phyloP scores from a whole-genome alignment of 2,888 invertebrate genomes.

The Campopleginae sp. region DNA sequence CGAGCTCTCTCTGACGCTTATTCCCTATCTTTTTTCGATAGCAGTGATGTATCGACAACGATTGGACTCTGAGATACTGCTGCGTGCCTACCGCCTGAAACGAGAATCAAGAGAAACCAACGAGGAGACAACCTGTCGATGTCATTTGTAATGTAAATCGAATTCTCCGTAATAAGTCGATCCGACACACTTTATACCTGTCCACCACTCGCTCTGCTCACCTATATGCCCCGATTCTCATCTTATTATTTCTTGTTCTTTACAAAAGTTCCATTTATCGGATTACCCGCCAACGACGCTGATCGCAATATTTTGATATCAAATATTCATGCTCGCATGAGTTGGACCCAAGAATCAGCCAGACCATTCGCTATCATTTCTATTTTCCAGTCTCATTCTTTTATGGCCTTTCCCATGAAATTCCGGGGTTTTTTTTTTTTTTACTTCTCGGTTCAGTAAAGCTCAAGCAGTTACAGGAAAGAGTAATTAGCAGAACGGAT shows the following conservation, averaged over 20 bases:
- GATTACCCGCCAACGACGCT: slow-evolving; percentile 31
- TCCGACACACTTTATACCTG: slow-evolving; percentile 34
- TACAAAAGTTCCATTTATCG: slow-evolving; percentile 54
- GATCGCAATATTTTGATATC: not conserved
- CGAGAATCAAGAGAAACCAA: slow-evolving; percentile 44
- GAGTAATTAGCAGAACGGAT: not conserved
- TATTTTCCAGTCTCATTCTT: not conserved
- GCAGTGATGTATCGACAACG: slow-evolving; percentile 54
- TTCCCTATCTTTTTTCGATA: slow-evolving; percentile 37
- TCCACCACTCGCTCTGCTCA: slow-evolving; percentile 24
- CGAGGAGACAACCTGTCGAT: slow-evolving; percentile 47
- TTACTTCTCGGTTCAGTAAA: not conserved
- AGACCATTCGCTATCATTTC: not conserved
- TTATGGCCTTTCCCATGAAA: not conserved
- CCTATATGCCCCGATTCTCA: slow-evolving; percentile 22
- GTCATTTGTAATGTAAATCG: slow-evolving; percentile 60
- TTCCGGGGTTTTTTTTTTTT: not conserved
- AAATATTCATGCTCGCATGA: not conserved
- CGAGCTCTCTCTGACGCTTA: slow-evolving; percentile 32
- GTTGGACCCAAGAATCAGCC: not conserved
- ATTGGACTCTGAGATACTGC: slow-evolving; percentile 50
- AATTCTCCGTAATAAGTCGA: slow-evolving; percentile 60
- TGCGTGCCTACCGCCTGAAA: slow-evolving; percentile 11
- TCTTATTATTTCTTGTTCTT: slow-evolving; percentile 39
- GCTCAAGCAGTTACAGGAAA: not conserved